phyloP scores from a whole-genome alignment of 2,113 vertebrate genomes.

The Saimiri boliviensis region DNA sequence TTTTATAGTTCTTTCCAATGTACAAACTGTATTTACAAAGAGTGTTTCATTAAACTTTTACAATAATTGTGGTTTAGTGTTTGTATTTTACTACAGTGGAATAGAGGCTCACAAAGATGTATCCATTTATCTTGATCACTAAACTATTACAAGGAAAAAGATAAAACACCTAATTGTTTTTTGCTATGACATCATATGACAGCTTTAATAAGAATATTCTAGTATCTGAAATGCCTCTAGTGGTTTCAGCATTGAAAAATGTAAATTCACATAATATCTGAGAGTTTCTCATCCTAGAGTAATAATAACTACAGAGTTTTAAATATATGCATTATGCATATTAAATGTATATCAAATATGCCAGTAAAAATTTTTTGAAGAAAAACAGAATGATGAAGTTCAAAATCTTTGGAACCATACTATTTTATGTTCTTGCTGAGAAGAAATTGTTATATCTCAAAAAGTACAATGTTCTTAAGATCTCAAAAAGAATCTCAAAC shows the following conservation, averaged over 20 bases:
- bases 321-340: background rate
- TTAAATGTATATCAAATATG: background rate
- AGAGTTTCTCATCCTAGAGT: background rate
- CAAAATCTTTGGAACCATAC: conserved; percentile 49
- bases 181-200: background rate
- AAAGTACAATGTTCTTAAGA: no score
- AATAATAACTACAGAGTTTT: background rate
- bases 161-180: background rate
- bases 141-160: background rate
- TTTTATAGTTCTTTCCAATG: background rate
- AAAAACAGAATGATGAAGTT: conserved; percentile 66
- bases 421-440: conserved; percentile 71
- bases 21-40: background rate
- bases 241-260: background rate
- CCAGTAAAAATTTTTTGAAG: conserved; percentile 38
- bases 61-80: background rate
- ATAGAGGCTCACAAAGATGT: background rate
- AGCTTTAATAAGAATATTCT: background rate
- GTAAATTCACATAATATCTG: background rate
- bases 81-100: background rate
- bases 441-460: conserved; percentile 66
- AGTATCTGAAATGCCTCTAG: background rate
- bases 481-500: conserved; percentile 57
- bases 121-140: background rate
- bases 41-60: background rate